Conservation (phyloP, 2,888 invertebrate species). For the Drosophila demipolita region DNA sequence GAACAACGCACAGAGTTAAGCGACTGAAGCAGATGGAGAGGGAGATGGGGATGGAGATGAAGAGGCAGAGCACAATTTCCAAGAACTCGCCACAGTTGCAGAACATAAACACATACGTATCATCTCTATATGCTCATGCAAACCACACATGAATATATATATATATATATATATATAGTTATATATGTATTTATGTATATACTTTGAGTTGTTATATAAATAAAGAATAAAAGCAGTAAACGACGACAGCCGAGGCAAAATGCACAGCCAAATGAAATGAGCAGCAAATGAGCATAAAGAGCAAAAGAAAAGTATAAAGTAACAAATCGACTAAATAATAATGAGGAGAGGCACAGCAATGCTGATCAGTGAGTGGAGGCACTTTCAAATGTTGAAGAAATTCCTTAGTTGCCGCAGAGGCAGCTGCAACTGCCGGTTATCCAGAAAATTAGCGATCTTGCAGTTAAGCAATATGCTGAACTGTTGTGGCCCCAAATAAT, state of each 20-base stretch:
- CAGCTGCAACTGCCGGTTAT: constrained; percentile 40
- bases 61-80: constrained; percentile 59
- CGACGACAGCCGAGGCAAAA: constrained; percentile 49
- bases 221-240: constrained; percentile 60
- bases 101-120: constrained; percentile 13
- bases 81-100: constrained; percentile 62
- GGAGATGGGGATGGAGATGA: constrained; percentile 40
- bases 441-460: constrained; percentile 18
- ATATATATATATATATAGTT: constrained; percentile 11
- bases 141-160: constrained; percentile 25
- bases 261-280: constrained; percentile 58
- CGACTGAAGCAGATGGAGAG: constrained; percentile 41
- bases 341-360: constrained; percentile 23
- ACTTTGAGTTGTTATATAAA: constrained; percentile 44
- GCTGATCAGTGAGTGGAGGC: constrained; percentile 7
- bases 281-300: constrained; percentile 23
- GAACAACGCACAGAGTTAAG: constrained; percentile 49
- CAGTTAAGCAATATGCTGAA: constrained; percentile 9
- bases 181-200: constrained; percentile 7
- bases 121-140: not conserved
- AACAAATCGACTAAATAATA: constrained; percentile 58
- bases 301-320: constrained; percentile 22
- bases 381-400: constrained; percentile 15
- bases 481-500: constrained; percentile 1
- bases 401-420: constrained; percentile 13